These are phyloP conservation scores for Clarias magur DNA, from an alignment of 2,113 vertebrate genomes.

Conservation along the genomic window DNA sequence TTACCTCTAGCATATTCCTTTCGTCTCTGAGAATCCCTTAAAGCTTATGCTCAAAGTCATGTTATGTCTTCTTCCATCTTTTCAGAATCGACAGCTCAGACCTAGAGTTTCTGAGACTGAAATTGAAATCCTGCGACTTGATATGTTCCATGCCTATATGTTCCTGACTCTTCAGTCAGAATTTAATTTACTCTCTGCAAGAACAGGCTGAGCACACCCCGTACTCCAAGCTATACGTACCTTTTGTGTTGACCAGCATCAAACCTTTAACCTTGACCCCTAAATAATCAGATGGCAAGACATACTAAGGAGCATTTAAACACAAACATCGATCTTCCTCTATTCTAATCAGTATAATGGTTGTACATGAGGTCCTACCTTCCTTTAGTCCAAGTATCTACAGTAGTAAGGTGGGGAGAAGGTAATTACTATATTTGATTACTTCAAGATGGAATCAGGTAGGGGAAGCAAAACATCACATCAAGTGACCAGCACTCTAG, in stretches of 20 bases:
- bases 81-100: conserved; percentile 4
- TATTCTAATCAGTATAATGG: background rate
- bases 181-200: background rate
- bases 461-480: background rate
- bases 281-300: background rate
- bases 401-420: background rate
- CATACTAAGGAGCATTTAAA: background rate
- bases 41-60: conserved; percentile 4
- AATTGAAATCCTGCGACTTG: conserved; percentile 7
- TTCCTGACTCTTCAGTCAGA: background rate
- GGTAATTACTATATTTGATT: background rate
- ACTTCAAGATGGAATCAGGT: background rate
- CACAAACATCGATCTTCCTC: background rate
- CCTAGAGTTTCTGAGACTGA: background rate
- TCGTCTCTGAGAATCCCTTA: background rate
- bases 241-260: background rate
- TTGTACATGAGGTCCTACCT: background rate
- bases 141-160: background rate
- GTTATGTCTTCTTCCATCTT: conserved; percentile 8
- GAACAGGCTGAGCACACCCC: background rate
- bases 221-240: background rate
- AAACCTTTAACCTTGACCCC: background rate
- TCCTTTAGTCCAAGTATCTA: background rate
- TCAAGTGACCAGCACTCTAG: background rate
- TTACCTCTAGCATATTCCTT: conserved; percentile 1